phyloP scores from a whole-genome alignment of 2,113 vertebrate genomes.

The Athene cunicularia region DNA sequence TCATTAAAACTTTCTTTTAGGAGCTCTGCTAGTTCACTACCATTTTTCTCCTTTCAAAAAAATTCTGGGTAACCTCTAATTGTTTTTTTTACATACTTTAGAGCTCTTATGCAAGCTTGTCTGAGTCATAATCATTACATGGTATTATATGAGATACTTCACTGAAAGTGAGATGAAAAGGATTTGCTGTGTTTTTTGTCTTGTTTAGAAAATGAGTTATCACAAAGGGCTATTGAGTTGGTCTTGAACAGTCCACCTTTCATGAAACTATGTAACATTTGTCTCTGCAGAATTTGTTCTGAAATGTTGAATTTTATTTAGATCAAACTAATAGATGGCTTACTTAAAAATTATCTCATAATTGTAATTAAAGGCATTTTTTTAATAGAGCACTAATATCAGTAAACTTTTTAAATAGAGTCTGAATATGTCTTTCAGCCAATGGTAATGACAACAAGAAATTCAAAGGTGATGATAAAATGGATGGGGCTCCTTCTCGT shows the following conservation, averaged over 20 bases:
- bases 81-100: not conserved
- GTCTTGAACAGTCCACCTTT: not conserved
- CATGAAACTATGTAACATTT: not conserved
- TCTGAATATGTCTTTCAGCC: conserved; percentile 80
- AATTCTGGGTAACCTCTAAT: not conserved
- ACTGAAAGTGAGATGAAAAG: not conserved
- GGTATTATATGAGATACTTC: not conserved
- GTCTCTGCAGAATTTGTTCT: not conserved
- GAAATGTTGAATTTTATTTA: not conserved
- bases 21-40: not conserved
- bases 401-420: conserved; percentile 28
- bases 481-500: conserved; percentile 91
- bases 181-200: not conserved
- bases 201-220: not conserved
- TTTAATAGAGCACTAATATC: not conserved
- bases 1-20: not conserved
- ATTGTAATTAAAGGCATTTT: not conserved
- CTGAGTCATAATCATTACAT: not conserved
- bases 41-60: not conserved
- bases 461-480: conserved; percentile 91
- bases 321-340: not conserved
- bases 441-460: conserved; percentile 98
- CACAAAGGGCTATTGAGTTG: not conserved
- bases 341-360: not conserved
- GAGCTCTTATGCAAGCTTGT: not conserved